Base-by-base conservation (phyloP, 2,113 vertebrate genomes). In the Plectropomus leopardus region DNA sequence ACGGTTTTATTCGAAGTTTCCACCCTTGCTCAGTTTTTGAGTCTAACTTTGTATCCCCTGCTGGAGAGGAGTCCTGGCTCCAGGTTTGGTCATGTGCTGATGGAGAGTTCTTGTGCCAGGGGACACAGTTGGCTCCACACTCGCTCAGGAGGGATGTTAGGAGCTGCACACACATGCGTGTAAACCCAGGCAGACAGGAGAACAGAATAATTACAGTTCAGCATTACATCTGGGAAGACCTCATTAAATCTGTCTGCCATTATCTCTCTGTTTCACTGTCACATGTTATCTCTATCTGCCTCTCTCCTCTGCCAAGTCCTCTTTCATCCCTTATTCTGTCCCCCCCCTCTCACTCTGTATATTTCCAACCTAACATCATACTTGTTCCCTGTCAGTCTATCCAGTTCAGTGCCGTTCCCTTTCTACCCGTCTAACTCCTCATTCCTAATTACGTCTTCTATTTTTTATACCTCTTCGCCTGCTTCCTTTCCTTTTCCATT, bases 171-270 rank as follows among this genome's bases (percentile, higher is more conserved):
- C 71, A 74, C 76, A 55, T 42, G 68, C 42, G 50, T 71, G 59
- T 40, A 82, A 83, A 85, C 40, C 28, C 64, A 65, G 76, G 76
- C 69, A 71, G 80, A 88, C 70, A 72, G 77, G 73, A 61, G 77
- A 75, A 81, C 82, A 75, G 88, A 90, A 88, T 83, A 88, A 91
- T 91, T 88, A 87, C 83, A 87, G 78, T 51, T 87, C 80, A 30
- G 74, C 30, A 76, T 80, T 78, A 78, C 80, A 89, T 88, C 80
- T 83, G 59, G 88, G 78, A 85, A 86, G 91, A 87, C 84, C 89
- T 89, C 84, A 90, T 91, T 92, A 90, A 88, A 87, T 88, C 86
- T 74, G 72, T 81, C 90, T 90, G 83, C 79, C 86, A 83, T 86
- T 87, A 84, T 72, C 80, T 72, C 78, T 88, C 79, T 36, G 71